These are phyloP conservation scores for Aphelenchoides avenae DNA, from an alignment of 1,140 invertebrate species.

Conservation along the genomic window DNA sequence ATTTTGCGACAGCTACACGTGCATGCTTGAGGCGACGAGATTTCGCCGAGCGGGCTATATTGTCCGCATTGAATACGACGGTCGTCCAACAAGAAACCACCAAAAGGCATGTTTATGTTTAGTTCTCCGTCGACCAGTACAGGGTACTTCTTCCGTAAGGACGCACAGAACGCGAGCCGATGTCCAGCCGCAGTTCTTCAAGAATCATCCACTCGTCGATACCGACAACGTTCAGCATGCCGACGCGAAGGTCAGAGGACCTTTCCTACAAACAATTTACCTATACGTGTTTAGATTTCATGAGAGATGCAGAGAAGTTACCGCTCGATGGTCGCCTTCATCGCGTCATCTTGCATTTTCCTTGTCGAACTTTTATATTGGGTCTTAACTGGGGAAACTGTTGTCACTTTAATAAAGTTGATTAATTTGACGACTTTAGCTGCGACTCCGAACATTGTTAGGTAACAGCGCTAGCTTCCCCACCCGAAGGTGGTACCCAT, in stretches of 20 bases:
- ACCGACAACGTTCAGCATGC: conserved; percentile 90
- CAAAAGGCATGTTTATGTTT: conserved; percentile 6
- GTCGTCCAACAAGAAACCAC: no score
- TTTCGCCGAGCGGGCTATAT: conserved; percentile 92
- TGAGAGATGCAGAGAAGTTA: conserved; percentile 87
- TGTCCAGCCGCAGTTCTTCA: conserved; percentile 49
- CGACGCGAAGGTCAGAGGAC: conserved; percentile 69
- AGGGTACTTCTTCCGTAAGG: conserved; percentile 83
- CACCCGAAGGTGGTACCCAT: no score
- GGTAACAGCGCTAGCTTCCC: no score
- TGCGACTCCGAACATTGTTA: no score
- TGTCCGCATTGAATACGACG: conserved; percentile 80
- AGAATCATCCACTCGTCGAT: conserved; percentile 67
- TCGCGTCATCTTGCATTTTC: conserved; percentile 79
- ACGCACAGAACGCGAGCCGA: conserved; percentile 64
- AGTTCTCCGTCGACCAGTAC: conserved; percentile 84
- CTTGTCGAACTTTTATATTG: no score
- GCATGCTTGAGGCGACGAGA: conserved; percentile 90
- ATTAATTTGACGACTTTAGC: no score
- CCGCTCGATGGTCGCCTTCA: conserved; percentile 83
- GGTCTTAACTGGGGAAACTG: no score
- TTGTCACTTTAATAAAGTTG: no score
- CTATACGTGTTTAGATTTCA: conserved; percentile 68
- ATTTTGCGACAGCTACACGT: conserved; percentile 88
- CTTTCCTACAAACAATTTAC: conserved; percentile 1